Evolutionary conservation across 2,888 invertebrate genomes (phyloP).

Genomic region (Lithophane socia): DNA sequence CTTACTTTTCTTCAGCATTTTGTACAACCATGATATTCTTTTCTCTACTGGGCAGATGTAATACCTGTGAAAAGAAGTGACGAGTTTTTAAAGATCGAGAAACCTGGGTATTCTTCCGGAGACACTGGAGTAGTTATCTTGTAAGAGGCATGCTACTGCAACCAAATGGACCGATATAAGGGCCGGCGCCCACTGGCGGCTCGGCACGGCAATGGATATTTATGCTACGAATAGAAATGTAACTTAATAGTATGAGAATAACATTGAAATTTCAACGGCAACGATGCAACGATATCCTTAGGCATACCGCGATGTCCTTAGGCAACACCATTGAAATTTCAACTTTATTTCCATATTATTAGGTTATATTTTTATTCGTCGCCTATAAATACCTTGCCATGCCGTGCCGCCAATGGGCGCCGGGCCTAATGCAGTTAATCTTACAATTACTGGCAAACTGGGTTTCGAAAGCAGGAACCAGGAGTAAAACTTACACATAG

Average conservation of each 20-base stretch:
- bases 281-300: too few relatives aligned
- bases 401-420: too few relatives aligned
- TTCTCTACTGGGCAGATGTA: slow-evolving; percentile 98
- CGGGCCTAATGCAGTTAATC: neutral
- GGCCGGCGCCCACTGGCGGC: too few relatives aligned
- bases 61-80: slow-evolving; percentile 88
- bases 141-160: neutral
- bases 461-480: neutral
- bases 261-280: too few relatives aligned
- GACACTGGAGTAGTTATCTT: neutral
- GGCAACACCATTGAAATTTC: too few relatives aligned
- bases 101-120: neutral
- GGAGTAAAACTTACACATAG: neutral
- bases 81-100: neutral
- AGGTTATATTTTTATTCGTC: too few relatives aligned
- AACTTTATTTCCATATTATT: too few relatives aligned
- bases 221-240: too few relatives aligned
- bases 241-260: too few relatives aligned
- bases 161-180: neutral
- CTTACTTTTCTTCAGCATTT: slow-evolving; percentile 97
- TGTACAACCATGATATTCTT: slow-evolving; percentile 96
- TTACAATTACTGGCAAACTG: neutral
- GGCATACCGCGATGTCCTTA: too few relatives aligned
- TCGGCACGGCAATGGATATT: too few relatives aligned
- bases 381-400: too few relatives aligned